Base-by-base conservation (phyloP, 2,113 vertebrate genomes). In the Marmota monax region DNA sequence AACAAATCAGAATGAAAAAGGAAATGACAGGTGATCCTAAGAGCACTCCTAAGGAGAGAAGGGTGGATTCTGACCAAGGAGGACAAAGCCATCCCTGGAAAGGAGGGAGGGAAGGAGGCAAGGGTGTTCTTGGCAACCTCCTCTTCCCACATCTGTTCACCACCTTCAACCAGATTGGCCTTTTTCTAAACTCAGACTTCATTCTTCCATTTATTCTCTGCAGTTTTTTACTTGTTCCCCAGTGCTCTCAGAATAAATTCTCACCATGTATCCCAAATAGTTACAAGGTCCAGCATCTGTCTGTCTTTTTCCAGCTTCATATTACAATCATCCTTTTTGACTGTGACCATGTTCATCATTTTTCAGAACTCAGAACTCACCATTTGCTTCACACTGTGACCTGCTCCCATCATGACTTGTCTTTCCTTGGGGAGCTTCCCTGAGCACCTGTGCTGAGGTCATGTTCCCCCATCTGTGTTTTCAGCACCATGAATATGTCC, bases 171-270 rank as follows among this genome's bases (percentile, higher is more conserved):
- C 42, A 77, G 17, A 51, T 58, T 69, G 73, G 37, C 45, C 34
- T 53, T 92, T 88, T 63, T 45, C 87, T 92, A 88, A 92, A 84
- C 39, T 51, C 63, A 90, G 34, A 51, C 16, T 17, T 88, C 14
- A 27, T 58, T 72, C 48, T 67, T 87, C 80, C 73, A 39, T 92
- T 91, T 48, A 32, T 88, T 48, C 48, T 74, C 61, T 61, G n/a
- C 37, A 61, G 37, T 12, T 95, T 10, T 90, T 90, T 5, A 67
- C 7, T 82, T 56, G n/a, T 45, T 90, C 42, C n/a, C 32, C 27
- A 48, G 12, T 22, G 39, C 17, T 88, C 88, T 90, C 63, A 56
- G 56, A 78, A 45, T 51, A 78, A 72, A 53, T 69, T 29, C 42
- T 70, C 8, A 45, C 32, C 7, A 6, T 76, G 65, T 90, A 20